These are phyloP conservation scores for Stichodactyla mertensii DNA, from an alignment of 64 coral and sea anemone genomes.

Conservation along the genomic window DNA sequence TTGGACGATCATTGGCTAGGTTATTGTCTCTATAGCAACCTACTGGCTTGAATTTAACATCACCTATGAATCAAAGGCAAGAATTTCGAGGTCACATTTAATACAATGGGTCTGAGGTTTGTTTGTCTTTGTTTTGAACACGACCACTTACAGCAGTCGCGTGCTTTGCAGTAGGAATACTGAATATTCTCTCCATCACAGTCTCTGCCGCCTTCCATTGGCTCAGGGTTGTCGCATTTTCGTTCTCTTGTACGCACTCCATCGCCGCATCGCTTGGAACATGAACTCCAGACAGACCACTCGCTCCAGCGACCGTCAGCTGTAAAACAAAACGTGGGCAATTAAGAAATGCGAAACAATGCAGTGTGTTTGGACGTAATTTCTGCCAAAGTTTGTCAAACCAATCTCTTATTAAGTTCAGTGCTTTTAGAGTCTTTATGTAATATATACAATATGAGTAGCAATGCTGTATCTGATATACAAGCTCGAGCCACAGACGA, in stretches of 20 bases:
- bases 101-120: too few relatives aligned
- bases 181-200: constrained; percentile 41
- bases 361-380: neutral
- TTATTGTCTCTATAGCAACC: constrained; percentile 85
- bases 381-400: too few relatives aligned
- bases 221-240: constrained; percentile 50
- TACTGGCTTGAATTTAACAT: constrained; percentile 60
- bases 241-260: constrained; percentile 48
- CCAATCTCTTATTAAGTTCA: too few relatives aligned
- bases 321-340: neutral
- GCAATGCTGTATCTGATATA: too few relatives aligned
- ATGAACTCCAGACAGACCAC: constrained; percentile 60
- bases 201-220: constrained; percentile 27
- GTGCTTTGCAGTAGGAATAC: constrained; percentile 30
- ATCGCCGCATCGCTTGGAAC: constrained; percentile 56
- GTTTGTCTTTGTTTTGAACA: neutral
- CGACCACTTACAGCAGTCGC: constrained; percentile 62
- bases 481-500: too few relatives aligned
- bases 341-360: neutral
- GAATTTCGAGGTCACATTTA: too few relatives aligned
- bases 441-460: too few relatives aligned
- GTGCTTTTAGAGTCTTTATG: too few relatives aligned
- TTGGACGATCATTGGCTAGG: constrained; percentile 24
- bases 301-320: constrained; percentile 64
- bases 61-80: constrained; percentile 24